Evolutionary conservation across 2,113 vertebrate genomes (phyloP).

Genomic region (Mesitornis unicolor): DNA sequence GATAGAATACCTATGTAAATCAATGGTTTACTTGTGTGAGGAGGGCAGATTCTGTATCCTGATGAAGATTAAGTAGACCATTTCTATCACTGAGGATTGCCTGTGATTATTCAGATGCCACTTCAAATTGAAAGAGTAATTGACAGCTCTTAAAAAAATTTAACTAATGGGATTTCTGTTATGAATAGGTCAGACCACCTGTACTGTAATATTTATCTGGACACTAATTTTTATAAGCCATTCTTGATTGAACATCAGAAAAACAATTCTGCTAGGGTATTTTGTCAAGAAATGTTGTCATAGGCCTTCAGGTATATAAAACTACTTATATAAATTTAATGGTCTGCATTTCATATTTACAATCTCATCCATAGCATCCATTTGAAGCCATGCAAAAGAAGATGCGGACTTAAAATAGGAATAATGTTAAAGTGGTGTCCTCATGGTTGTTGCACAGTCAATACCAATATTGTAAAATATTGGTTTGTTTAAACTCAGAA

Average conservation of each 20-base stretch:
- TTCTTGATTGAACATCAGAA: slow-evolving; percentile 49
- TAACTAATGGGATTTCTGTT: neutral
- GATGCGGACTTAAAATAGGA: slow-evolving; percentile 34
- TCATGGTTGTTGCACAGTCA: slow-evolving; percentile 32
- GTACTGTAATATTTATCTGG: neutral
- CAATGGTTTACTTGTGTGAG: neutral
- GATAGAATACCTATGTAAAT: neutral
- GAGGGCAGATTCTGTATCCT: neutral
- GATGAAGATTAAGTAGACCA: neutral
- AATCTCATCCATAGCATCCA: neutral
- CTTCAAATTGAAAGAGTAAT: neutral
- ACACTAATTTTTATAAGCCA: neutral
- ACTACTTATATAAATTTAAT: slow-evolving; percentile 71
- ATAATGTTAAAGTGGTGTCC: slow-evolving; percentile 15
- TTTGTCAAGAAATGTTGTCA: slow-evolving; percentile 63
- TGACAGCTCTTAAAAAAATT: neutral
- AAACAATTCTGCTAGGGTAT: slow-evolving; percentile 16
- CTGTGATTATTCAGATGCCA: neutral
- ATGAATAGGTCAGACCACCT: neutral
- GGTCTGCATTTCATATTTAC: slow-evolving; percentile 69
- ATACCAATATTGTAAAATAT: slow-evolving; percentile 34
- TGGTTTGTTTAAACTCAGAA: slow-evolving; percentile 30
- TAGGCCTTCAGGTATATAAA: slow-evolving; percentile 62
- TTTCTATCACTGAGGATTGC: neutral
- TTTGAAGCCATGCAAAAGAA: slow-evolving; percentile 52